Conservation (phyloP, 1,140 invertebrate species). For the Oncopodura yosiiana region DNA sequence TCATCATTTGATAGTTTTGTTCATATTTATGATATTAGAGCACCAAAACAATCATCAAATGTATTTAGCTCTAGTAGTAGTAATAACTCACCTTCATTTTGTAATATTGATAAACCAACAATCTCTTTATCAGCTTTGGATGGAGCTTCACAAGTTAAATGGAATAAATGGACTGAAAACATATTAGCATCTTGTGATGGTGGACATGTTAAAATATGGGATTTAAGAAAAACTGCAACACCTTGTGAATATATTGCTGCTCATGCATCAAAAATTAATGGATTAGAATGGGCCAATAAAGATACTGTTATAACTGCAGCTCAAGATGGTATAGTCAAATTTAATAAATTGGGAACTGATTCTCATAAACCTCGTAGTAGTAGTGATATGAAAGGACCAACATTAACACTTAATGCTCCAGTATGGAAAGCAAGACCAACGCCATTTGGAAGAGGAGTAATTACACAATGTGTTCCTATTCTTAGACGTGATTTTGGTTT, state of each 20-base stretch:
- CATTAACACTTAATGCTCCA: slow-evolving; percentile 71
- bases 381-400: slow-evolving; percentile 30
- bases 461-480: slow-evolving; percentile 79
- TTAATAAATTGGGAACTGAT: slow-evolving; percentile 42
- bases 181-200: slow-evolving; percentile 87
- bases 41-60: not conserved
- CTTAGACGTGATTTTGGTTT: slow-evolving; percentile 68
- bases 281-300: slow-evolving; percentile 24
- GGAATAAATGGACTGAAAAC: slow-evolving; percentile 74
- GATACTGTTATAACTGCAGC: slow-evolving; percentile 33
- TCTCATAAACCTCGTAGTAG: too few relatives aligned
- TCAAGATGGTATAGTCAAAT: slow-evolving; percentile 89
- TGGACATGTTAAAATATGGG: slow-evolving; percentile 91
- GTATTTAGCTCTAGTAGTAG: not conserved
- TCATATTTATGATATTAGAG: slow-evolving; percentile 75
- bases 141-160: slow-evolving; percentile 85
- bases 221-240: slow-evolving; percentile 72
- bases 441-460: slow-evolving; percentile 83
- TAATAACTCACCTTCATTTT: slow-evolving; percentile 11
- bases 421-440: slow-evolving; percentile 89
- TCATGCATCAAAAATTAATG: slow-evolving; percentile 62
- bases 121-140: slow-evolving; percentile 45
- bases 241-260: slow-evolving; percentile 88
- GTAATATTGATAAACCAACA: slow-evolving; percentile 26
- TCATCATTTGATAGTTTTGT: slow-evolving; percentile 90